These are phyloP conservation scores for Boloria euphrosyne DNA, from an alignment of 2,888 invertebrate species.

Conservation along the genomic window DNA sequence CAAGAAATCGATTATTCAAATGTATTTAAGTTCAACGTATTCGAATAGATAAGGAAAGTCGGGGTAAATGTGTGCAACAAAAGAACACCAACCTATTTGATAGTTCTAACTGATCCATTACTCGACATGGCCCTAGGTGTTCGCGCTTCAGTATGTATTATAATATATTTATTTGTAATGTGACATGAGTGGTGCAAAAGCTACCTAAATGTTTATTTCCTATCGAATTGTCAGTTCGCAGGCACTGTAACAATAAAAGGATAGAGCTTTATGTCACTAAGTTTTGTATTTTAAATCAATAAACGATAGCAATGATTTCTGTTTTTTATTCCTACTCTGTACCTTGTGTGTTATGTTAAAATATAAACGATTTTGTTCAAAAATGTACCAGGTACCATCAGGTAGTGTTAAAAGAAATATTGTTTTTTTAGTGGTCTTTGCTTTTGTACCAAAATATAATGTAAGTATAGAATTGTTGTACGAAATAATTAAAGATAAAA, in stretches of 20 bases:
- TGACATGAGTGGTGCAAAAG: slow-evolving; percentile 65
- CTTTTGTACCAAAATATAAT: too few relatives aligned
- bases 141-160: slow-evolving; percentile 67
- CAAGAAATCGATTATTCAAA: too few relatives aligned
- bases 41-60: not conserved
- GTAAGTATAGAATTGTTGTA: too few relatives aligned
- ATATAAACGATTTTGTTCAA: too few relatives aligned
- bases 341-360: not conserved
- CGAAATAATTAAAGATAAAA: too few relatives aligned
- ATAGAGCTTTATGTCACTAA: slow-evolving; percentile 83
- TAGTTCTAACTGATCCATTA: slow-evolving; percentile 60
- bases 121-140: slow-evolving; percentile 72
- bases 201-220: slow-evolving; percentile 76
- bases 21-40: not conserved
- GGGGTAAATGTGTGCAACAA: slow-evolving; percentile 5
- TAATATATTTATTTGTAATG: slow-evolving; percentile 75
- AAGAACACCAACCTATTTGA: slow-evolving; percentile 61
- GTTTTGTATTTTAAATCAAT: slow-evolving; percentile 83
- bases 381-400: too few relatives aligned
- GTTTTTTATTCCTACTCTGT: slow-evolving; percentile 43
- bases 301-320: slow-evolving; percentile 78
- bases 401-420: too few relatives aligned
- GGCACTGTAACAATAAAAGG: slow-evolving; percentile 83
- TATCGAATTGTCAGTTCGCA: slow-evolving; percentile 82
- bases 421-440: too few relatives aligned